Base-by-base conservation (phyloP, 2,888 invertebrate species). In the Leucania comma region DNA sequence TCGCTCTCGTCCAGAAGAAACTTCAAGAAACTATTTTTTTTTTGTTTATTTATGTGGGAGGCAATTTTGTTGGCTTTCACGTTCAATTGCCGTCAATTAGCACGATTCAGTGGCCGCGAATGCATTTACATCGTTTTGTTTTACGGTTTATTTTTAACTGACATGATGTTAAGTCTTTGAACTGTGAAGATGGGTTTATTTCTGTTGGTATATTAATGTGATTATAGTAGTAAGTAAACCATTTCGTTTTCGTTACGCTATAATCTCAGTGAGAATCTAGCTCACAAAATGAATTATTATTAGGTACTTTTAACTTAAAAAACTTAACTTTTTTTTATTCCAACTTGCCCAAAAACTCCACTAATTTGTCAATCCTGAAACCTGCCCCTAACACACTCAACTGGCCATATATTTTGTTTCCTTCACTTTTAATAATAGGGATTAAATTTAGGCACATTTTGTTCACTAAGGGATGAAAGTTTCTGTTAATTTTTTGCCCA, bases 21-120 rank as follows among this genome's bases (percentile, higher is more conserved):
- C 35, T 54, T 29, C n/a, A 54, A 29, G 54, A 54, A 54, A 10
- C 20, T 20, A n/a, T 73, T 65, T 76, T 75, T 82, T 86, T 85
- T 82, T 65, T n/a, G n/a, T 85, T 86, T 85, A 81, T 78, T 83
- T 85, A 75, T 83, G 38, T 64, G 57, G 62, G 58, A 62, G 56
- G 17, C 64, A 65, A 65, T 87, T 88, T 88, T 85, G 85, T 86
- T 89, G 78, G 68, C 65, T 81, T 85, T 83, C 82, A 79, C 68
- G 81, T 80, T 78, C 80, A 88, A 89, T 88, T 88, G 86, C 58
- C 80, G 76, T 82, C 87, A 88, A 88, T 90, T 90, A 88, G 38
- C 77, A 26, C 72, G 69, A 75, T 79, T 72, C 68, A 68, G 70
- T 61, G 65, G 50, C 71, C 65, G 66, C 67, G 60, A 80, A 68